Conservation (phyloP, 2,888 invertebrate species). For the Heliothis peltigera region DNA sequence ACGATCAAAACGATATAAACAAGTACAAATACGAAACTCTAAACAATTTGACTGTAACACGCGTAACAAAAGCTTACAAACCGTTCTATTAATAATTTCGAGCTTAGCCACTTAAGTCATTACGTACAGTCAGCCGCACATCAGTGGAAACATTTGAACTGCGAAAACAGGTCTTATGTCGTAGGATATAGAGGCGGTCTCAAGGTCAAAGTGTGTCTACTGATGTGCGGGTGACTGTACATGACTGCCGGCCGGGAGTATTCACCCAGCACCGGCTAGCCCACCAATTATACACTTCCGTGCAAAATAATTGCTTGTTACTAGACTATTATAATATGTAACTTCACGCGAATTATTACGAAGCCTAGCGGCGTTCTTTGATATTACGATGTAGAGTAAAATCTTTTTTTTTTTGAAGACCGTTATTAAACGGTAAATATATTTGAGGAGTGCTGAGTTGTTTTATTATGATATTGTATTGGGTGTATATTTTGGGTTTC, state of each 20-base stretch:
- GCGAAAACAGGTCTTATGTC: too few species aligned
- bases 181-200: too few species aligned
- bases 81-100: slow-evolving; percentile 46
- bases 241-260: slow-evolving; percentile 41
- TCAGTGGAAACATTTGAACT: too few species aligned
- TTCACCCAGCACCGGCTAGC: slow-evolving; percentile 57
- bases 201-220: too few species aligned
- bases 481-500: too few species aligned
- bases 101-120: slow-evolving; percentile 37
- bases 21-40: slow-evolving; percentile 1
- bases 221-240: too few species aligned
- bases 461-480: not conserved
- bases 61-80: slow-evolving; percentile 34
- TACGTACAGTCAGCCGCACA: too few species aligned
- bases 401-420: not conserved
- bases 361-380: slow-evolving; percentile 48
- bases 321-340: slow-evolving; percentile 61
- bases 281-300: slow-evolving; percentile 67
- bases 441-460: not conserved
- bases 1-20: slow-evolving; percentile 1
- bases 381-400: slow-evolving; percentile 42
- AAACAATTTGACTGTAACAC: slow-evolving; percentile 23
- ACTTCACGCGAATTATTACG: slow-evolving; percentile 56
- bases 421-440: slow-evolving; percentile 1
- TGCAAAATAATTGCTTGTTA: slow-evolving; percentile 68